Evolutionary conservation across 92 coral and sea anemone genomes (phyloP), one percentile per base, ranked within the genome.

Genomic region (Desmophyllum pertusum): DNA sequence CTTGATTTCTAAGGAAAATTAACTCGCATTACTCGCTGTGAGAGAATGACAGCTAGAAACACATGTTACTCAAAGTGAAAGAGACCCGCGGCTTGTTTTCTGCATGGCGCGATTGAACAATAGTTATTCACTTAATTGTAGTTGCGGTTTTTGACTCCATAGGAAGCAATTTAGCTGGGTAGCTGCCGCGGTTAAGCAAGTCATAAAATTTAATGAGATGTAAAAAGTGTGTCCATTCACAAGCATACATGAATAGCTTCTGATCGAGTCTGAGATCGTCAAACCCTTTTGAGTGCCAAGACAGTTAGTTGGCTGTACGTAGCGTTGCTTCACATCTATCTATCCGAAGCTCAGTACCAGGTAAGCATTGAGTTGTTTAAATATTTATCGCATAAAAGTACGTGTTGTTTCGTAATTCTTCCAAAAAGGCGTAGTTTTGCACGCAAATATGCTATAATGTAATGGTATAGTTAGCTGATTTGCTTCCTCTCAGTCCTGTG

Each of bases 161-260:
- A 38, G 73, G 36, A 35, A 67, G 73, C 42, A 67, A 67, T 67
- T 67, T 17, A 37, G 43, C 36, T 67, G 27, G 25, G 10, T n/a
- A 50, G 55, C 13, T 50, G 13, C 15, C 18, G 55, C 55, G 18
- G 55, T 50, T 50, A 50, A 50, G 55, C 13, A 21, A 50, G 13
- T 27, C 33, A 67, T 67, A 36, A 67, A 67, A 67, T 67, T 67
- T 67, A 67, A 67, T 67, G 73, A 67, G 73, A 38, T 43, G 40
- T 4, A 67, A 10, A 67, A 35, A 67, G 11, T 33, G 33, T 35
- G 27, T 67, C 73, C 42, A 67, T 67, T 67, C 25, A 67, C n/a
- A 35, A 37, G 25, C 7, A 37, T 62, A n/a, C n/a, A 25, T 25
- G 31, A 31, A 62, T 3, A 15, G n/a, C 73, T 15, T 33, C 73